Base-by-base conservation (phyloP, 2,888 invertebrate species). In the Chrysina gloriosa region DNA sequence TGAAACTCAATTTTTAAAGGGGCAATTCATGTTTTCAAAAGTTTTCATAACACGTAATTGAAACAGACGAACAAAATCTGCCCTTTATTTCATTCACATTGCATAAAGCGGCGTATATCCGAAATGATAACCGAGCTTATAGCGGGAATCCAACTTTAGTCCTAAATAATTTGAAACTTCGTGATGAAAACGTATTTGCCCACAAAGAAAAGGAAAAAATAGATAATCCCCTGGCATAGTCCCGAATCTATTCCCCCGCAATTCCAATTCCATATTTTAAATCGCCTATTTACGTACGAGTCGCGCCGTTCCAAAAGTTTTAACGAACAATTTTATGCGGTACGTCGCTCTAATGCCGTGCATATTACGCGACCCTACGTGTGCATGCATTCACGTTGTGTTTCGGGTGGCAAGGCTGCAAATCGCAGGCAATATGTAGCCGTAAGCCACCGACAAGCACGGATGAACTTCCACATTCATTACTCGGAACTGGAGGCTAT, bases 391-490 rank as follows among this genome's bases (percentile, higher is more conserved):
- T n/a, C 31, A n/a, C 52, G 16, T 52, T 31, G 19, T 39, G 25
- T 7, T 19, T 39, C 23, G 6, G 2, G 39, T 14, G 5, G 36
- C 23, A 11, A n/a, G 48, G 25, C 36, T 56, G 58, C 58, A 58
- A 58, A 58, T 58, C 58, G 58, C 39, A 39, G 23, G 58, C 58
- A 58, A 58, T 58, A 39, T 58, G 39, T 58, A 58, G 39, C 25
- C 39, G 58, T 39, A 25, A 58, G 39, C 58, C 39, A 58, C 39
- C 42, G 42, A 58, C 58, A 39, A 39, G 39, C 25, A 25, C 11
- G 25, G 58, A 58, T 39, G 25, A 39, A 58, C 34, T 39, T 39
- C 23, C 23, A 58, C 58, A 39, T 39, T 39, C 39, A 58, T 58
- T 58, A 58, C 39, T 6, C 2, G 14, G 31, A 29, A 14, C 52